Evolutionary conservation across 2,113 vertebrate genomes (phyloP).

Genomic region (Erythrocercus mccallii): DNA sequence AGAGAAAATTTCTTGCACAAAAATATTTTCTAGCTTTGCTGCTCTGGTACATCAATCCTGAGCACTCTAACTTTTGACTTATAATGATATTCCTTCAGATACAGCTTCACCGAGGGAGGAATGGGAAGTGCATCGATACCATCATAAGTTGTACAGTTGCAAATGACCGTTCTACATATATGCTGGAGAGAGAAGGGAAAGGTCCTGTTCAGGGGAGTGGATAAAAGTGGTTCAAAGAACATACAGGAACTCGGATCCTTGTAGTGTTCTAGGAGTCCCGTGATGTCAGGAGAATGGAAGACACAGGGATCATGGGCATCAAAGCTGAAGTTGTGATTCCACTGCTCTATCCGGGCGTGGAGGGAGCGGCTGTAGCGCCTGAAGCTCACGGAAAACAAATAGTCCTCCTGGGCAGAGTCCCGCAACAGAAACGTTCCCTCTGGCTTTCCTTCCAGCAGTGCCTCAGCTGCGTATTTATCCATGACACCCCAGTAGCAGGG

Average conservation of each 20-base stretch:
- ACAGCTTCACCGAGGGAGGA: conserved; percentile 88
- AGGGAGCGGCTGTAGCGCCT: conserved; percentile 95
- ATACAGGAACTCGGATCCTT: conserved; percentile 93
- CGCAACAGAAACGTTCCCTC: conserved; percentile 93
- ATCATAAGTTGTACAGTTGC: conserved; percentile 88
- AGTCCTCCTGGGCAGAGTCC: conserved; percentile 95
- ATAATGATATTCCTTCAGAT: conserved; percentile 93
- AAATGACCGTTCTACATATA: conserved; percentile 90
- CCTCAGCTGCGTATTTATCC: conserved; percentile 94
- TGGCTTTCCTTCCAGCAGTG: conserved; percentile 91
- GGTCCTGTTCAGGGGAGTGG: conserved; percentile 86
- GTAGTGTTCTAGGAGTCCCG: conserved; percentile 91
- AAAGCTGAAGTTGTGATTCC: conserved; percentile 95
- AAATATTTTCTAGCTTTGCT: conserved; percentile 64
- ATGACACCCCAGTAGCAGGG: conserved; percentile 96
- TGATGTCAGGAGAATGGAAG: conserved; percentile 92
- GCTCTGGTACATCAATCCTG: conserved; percentile 75
- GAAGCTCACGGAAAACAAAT: conserved; percentile 96
- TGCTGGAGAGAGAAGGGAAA: conserved; percentile 94
- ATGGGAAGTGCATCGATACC: conserved; percentile 85
- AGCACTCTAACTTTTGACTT: conserved; percentile 84
- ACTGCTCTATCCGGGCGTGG: conserved; percentile 95
- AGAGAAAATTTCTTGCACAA: neutral
- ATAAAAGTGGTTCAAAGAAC: conserved; percentile 96
- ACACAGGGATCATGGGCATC: conserved; percentile 95